Conservation (phyloP, 2,797 vertebrate genomes). For the Phalanger gymnotis region DNA sequence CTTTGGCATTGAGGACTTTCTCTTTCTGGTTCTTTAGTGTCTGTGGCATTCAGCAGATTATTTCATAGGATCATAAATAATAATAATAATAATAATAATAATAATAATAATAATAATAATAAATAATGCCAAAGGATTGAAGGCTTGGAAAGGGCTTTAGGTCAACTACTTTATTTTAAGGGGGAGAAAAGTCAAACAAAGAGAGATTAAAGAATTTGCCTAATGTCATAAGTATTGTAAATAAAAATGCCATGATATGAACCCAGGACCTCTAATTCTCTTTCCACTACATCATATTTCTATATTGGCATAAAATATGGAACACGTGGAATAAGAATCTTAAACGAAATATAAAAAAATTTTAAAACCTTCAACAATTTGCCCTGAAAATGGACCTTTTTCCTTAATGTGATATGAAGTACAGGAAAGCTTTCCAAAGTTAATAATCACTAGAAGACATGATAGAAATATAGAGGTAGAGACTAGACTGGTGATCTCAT, state of each 20-base stretch:
- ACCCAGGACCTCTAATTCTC: background rate
- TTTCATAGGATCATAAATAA: background rate
- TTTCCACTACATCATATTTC: background rate
- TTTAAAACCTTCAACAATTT: conserved; percentile 35
- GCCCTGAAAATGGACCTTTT: conserved; percentile 5
- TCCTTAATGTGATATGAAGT: conserved; percentile 38
- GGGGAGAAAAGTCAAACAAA: background rate
- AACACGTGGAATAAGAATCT: background rate
- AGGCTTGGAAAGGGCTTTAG: background rate
- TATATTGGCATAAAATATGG: conserved; percentile 41
- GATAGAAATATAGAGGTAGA: background rate
- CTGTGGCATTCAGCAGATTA: background rate
- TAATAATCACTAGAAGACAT: conserved; percentile 23
- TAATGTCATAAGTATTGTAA: background rate
- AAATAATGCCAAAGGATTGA: background rate
- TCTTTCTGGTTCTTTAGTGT: background rate
- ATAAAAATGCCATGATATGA: background rate
- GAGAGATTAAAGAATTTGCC: background rate
- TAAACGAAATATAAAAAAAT: background rate
- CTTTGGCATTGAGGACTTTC: background rate
- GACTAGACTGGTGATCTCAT: background rate
- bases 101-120: background rate
- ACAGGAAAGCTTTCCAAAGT: conserved; percentile 23
- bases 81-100: background rate
- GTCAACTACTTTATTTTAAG: background rate